Evolutionary conservation across 2,888 invertebrate species (phyloP).

Genomic region (Coecobrya sp.): DNA sequence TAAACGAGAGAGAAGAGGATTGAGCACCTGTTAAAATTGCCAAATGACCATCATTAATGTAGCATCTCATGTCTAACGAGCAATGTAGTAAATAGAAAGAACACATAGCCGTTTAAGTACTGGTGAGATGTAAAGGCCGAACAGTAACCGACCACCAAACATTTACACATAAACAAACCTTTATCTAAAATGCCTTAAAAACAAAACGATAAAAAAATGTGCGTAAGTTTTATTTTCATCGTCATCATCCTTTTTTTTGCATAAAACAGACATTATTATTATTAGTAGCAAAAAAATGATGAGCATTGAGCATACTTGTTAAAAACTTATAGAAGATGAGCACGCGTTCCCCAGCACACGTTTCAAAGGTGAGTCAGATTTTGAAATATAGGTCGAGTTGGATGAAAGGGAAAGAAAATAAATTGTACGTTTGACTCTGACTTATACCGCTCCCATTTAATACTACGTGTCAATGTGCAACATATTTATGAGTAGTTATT

Average conservation of each 20-base stretch:
- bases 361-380: background rate
- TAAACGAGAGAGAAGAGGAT: constrained; percentile 38
- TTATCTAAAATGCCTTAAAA: background rate
- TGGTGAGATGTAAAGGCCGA: background rate
- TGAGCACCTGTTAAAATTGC: constrained; percentile 55
- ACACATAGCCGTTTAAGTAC: no score
- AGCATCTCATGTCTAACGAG: constrained; percentile 66
- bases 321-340: background rate
- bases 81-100: background rate
- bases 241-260: background rate
- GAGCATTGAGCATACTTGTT: no score
- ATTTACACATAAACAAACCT: background rate
- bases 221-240: constrained; percentile 3
- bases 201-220: background rate
- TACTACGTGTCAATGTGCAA: constrained; percentile 14
- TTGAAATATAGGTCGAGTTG: constrained; percentile 40
- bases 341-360: background rate
- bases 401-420: background rate
- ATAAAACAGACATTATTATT: background rate
- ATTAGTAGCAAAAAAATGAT: background rate
- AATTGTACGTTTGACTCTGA: background rate
- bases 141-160: background rate
- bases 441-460: background rate
- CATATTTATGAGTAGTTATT: background rate
- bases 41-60: constrained; percentile 71